Base-by-base conservation (phyloP, 1,140 invertebrate genomes). In the Tigriopus japonicus region DNA sequence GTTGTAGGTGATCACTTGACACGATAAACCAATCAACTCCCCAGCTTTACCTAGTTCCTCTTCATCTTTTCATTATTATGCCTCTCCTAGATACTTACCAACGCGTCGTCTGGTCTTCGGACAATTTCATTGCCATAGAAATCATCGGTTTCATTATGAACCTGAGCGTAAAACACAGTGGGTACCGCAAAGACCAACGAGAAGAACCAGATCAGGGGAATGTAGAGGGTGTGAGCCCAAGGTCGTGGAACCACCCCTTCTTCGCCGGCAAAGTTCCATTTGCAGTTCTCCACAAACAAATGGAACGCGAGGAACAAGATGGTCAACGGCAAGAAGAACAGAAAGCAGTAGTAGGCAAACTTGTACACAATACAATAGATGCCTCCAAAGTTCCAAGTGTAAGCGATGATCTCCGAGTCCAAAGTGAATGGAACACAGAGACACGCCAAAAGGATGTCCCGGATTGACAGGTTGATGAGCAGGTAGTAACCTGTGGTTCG, bases 271-370 rank as follows among this genome's bases (percentile, higher is more conserved):
- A 61, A 55, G 59, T 61, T 61, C 59, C 59, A 61, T 52, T 61
- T 61, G 59, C 59, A 61, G 49, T 61, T 61, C 40, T 61, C 59
- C 13, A 51, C 59, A 41, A 61, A 61, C 19, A 61, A 52, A 19
- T 61, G 59, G 49, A 23, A 61, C 10, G 59, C 21, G 19, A 61
- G 59, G 49, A 61, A 61, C 9, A 61, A 40, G 15, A 54, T 54
- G 13, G 59, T 61, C 12, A 61, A 52, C 1, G 59, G 59, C 15
- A 61, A 49, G 59, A 61, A 61, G 40, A 61, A 61, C 14, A 61
- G 59, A 41, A 61, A 61, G 45, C 59, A 61, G 51, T 61, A 61
- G 59, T 61, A 61, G 49, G 53, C 52, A 40, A 56, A 61, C 28
- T 52, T 54, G 49, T 21, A 61, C 24, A 19, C 14, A 42, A 61